These are phyloP conservation scores for Drosophila insularis DNA, from an alignment of 1,140 invertebrate species.

Conservation along the genomic window DNA sequence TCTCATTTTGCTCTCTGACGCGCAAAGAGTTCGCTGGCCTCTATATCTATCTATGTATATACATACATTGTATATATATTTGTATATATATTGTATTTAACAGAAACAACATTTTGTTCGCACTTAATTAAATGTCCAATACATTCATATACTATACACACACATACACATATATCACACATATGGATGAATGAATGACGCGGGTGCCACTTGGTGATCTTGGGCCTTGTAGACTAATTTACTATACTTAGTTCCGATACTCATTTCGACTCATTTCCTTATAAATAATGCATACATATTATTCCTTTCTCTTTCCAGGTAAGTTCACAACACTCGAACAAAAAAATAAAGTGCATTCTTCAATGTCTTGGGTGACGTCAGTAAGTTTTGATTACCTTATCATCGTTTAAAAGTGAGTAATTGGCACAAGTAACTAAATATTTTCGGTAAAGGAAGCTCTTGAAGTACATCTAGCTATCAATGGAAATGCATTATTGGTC, in stretches of 20 bases:
- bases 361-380: slow-evolving; percentile 30
- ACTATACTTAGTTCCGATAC: slow-evolving; percentile 18
- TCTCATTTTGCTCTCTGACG: slow-evolving; percentile 3
- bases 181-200: slow-evolving; percentile 15
- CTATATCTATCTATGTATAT: background rate
- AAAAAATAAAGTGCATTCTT: background rate
- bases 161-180: slow-evolving; percentile 15
- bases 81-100: slow-evolving; percentile 9
- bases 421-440: slow-evolving; percentile 10
- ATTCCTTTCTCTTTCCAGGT: slow-evolving; percentile 61
- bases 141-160: slow-evolving; percentile 15
- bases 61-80: background rate
- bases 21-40: slow-evolving; percentile 48
- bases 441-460: slow-evolving; percentile 42
- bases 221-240: slow-evolving; percentile 17
- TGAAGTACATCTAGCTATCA: slow-evolving; percentile 43
- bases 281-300: slow-evolving; percentile 50
- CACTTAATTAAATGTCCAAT: slow-evolving; percentile 66
- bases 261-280: slow-evolving; percentile 41
- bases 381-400: slow-evolving; percentile 58
- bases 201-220: slow-evolving; percentile 48
- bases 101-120: slow-evolving; percentile 39
- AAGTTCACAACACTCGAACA: slow-evolving; percentile 34
- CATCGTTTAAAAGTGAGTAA: slow-evolving; percentile 49
- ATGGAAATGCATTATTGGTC: slow-evolving; percentile 17